phyloP scores from a whole-genome alignment of 2,888 invertebrate species.

The Coelogynopora nodosa region DNA sequence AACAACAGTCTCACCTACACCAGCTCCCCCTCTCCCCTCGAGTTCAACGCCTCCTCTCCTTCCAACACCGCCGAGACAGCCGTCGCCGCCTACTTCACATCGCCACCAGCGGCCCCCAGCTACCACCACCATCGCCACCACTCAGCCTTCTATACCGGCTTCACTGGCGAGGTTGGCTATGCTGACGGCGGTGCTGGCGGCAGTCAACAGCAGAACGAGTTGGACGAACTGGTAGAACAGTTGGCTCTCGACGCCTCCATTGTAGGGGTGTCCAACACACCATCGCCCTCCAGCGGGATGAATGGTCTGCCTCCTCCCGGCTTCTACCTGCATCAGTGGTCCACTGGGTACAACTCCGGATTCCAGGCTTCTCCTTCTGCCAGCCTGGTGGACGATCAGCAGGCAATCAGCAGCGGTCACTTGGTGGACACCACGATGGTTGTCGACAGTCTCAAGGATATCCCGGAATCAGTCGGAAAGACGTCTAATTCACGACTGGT shows the following conservation, averaged over 20 bases:
- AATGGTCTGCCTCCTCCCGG: not conserved
- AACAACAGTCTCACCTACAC: too few species aligned
- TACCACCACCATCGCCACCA: not conserved
- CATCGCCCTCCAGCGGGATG: not conserved
- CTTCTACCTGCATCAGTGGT: not conserved
- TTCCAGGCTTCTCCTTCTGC: not conserved
- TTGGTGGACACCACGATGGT: not conserved
- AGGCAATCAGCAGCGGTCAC: not conserved
- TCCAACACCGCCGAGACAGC: not conserved
- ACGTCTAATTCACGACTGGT: not conserved
- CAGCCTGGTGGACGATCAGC: not conserved
- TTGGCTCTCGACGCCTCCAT: conserved; percentile 24
- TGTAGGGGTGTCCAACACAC: not conserved
- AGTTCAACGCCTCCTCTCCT: not conserved
- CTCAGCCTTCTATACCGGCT: not conserved
- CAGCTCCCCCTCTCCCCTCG: not conserved
- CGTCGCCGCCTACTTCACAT: not conserved
- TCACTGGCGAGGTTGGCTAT: not conserved
- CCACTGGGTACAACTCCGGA: not conserved
- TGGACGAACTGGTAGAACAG: conserved; percentile 30
- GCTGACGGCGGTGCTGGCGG: not conserved
- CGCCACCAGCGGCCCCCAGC: not conserved
- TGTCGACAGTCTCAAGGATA: not conserved
- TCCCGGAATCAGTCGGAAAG: not conserved
- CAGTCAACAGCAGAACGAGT: not conserved